Conservation (phyloP, 2,888 invertebrate genomes). For the Spilarctia lutea region DNA sequence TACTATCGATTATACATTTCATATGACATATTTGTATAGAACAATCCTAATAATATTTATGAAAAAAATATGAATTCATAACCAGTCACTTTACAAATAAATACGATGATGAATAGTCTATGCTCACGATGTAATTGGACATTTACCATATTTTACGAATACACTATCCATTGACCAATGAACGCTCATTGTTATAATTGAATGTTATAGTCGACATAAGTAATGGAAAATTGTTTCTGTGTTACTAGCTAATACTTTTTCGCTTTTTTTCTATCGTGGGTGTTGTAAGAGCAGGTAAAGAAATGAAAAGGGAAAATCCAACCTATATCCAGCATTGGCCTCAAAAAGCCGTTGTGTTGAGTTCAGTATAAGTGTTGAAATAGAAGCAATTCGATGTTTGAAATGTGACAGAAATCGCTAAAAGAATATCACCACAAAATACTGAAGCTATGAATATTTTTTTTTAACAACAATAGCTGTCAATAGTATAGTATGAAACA, state of each 20-base stretch:
- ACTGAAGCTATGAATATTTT: neutral
- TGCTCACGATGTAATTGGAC: neutral
- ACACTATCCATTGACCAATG: neutral
- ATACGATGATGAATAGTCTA: neutral
- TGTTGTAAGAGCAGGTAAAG: too few relatives aligned
- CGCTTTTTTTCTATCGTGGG: neutral
- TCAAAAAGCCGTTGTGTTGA: neutral
- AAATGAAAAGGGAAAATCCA: too few relatives aligned
- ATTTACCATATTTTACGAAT: neutral
- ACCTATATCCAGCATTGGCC: too few relatives aligned
- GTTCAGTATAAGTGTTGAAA: neutral
- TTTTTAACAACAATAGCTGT: too few relatives aligned
- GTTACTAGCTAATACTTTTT: neutral
- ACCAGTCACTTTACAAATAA: neutral
- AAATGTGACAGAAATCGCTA: neutral
- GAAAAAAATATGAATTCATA: neutral
- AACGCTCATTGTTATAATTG: neutral
- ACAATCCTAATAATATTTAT: neutral
- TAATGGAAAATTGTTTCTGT: neutral
- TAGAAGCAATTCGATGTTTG: neutral
- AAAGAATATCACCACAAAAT: neutral
- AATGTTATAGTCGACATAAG: neutral
- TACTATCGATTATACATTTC: conserved; percentile 2
- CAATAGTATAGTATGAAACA: neutral
- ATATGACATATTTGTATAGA: neutral